These are phyloP conservation scores for Ophthalmolycus amberensis DNA, from an alignment of 2,113 vertebrate species.

Conservation along the genomic window DNA sequence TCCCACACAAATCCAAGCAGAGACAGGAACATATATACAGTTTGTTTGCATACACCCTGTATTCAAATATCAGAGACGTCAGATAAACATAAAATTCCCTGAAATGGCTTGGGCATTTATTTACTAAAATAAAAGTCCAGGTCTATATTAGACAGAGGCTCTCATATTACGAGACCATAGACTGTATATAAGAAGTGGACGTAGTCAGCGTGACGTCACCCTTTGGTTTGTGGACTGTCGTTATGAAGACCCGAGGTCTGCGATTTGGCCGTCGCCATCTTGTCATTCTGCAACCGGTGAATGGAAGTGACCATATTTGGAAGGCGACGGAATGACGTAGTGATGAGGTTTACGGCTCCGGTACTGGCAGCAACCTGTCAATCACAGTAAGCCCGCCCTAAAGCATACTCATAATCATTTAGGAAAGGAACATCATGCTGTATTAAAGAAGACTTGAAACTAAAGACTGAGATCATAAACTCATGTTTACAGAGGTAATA, in stretches of 20 bases:
- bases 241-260: too few relatives aligned
- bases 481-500: too few relatives aligned
- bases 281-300: too few relatives aligned
- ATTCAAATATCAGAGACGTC: background rate
- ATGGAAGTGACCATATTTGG: too few relatives aligned
- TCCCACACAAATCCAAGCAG: conserved; percentile 1
- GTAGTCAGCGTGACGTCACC: too few relatives aligned
- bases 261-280: too few relatives aligned
- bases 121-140: background rate
- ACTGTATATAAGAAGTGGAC: too few relatives aligned
- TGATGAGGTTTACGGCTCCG: background rate
- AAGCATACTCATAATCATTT: background rate
- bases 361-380: background rate
- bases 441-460: too few relatives aligned
- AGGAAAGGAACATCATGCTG: too few relatives aligned
- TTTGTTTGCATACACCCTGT: background rate
- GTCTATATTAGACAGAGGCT: background rate
- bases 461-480: too few relatives aligned
- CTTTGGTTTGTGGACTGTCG: too few relatives aligned
- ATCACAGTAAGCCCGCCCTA: background rate
- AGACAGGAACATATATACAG: background rate
- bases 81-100: background rate
- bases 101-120: background rate
- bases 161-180: background rate
- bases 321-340: too few relatives aligned